These are phyloP conservation scores for Eilema depressum DNA, from an alignment of 2,888 invertebrate species.

Conservation along the genomic window DNA sequence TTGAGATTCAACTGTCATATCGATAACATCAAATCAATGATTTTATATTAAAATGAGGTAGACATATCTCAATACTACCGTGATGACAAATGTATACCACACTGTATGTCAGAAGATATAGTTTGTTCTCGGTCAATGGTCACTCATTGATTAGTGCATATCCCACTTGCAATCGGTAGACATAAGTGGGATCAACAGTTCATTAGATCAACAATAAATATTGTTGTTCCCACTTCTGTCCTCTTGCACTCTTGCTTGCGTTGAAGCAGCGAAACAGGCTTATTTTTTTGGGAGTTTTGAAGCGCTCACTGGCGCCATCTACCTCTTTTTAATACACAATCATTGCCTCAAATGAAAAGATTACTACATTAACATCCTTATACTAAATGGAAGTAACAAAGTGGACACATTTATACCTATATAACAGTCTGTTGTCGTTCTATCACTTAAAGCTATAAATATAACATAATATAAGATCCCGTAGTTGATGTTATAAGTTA, in stretches of 20 bases:
- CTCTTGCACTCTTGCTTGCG: background rate
- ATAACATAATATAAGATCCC: constrained; percentile 63
- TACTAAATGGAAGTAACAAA: constrained; percentile 59
- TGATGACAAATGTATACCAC: background rate
- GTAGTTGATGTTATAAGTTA: constrained; percentile 56
- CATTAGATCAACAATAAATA: too few relatives aligned
- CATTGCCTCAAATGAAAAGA: constrained; percentile 32
- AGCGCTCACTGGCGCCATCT: background rate
- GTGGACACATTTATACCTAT: constrained; percentile 63
- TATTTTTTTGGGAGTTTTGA: background rate
- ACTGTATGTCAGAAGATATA: background rate
- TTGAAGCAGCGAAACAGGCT: background rate
- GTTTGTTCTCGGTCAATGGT: too few relatives aligned
- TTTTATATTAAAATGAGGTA: background rate
- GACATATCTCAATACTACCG: background rate
- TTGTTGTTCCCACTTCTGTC: too few relatives aligned
- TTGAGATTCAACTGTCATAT: constrained; percentile 58
- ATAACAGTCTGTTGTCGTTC: constrained; percentile 71
- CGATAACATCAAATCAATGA: constrained; percentile 28
- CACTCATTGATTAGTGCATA: too few relatives aligned
- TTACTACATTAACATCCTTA: constrained; percentile 55
- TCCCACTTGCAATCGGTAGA: too few relatives aligned
- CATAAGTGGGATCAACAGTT: too few relatives aligned
- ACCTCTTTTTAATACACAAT: background rate
- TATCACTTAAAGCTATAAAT: constrained; percentile 70